Conservation (phyloP, 2,888 invertebrate species). For the Chrysolina oricalcia region DNA sequence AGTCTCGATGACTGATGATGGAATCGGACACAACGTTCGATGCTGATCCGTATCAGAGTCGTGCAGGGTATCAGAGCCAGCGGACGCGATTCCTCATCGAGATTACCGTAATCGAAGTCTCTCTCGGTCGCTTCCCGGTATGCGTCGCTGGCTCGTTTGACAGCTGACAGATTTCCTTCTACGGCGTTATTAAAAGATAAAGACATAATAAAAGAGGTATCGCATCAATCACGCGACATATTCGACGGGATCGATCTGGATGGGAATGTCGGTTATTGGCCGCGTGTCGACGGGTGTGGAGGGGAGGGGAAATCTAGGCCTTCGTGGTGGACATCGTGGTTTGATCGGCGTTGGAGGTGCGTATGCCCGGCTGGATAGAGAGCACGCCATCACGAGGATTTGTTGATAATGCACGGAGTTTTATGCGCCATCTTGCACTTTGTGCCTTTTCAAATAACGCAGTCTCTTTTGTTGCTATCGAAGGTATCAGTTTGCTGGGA, state of each 20-base stretch:
- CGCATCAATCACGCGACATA: conserved; percentile 59
- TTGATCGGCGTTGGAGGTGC: neutral
- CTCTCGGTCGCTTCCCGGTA: conserved; percentile 57
- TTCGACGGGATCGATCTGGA: conserved; percentile 41
- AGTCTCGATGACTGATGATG: conserved; percentile 67
- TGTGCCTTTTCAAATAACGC: too few relatives aligned
- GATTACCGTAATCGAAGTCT: conserved; percentile 62
- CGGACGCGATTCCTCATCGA: conserved; percentile 60
- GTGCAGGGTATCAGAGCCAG: conserved; percentile 17
- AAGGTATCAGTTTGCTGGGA: too few relatives aligned
- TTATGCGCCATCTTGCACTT: too few relatives aligned
- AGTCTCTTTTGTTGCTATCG: too few relatives aligned
- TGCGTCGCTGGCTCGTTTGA: conserved; percentile 46
- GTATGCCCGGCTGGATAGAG: too few relatives aligned
- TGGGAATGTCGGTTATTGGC: conserved; percentile 6
- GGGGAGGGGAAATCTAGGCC: neutral
- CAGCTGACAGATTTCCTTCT: conserved; percentile 61
- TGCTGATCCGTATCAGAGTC: conserved; percentile 65
- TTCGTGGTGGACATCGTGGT: neutral
- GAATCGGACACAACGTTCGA: conserved; percentile 64
- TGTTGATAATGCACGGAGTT: too few relatives aligned
- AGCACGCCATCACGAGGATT: too few relatives aligned
- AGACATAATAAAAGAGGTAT: conserved; percentile 58
- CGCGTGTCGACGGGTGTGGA: neutral
- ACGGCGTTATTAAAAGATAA: conserved; percentile 58